Base-by-base conservation (phyloP, 1,140 invertebrate species). In the Phymastichus coffea region DNA sequence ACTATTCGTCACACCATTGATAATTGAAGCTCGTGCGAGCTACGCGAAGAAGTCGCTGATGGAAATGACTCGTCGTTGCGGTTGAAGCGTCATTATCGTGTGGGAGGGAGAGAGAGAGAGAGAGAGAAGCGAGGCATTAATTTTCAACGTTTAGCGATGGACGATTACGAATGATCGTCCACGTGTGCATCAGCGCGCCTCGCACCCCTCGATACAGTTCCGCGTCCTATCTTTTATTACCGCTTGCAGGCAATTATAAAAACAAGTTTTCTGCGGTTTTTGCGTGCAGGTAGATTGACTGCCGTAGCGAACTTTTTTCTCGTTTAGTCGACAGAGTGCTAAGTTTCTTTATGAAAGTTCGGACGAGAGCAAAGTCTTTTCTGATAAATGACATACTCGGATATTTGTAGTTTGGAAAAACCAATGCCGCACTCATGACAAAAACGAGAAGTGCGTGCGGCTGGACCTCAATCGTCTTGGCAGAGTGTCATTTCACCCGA, bases 51-150 rank as follows among this genome's bases (percentile, higher is more conserved):
- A 35, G 47, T 26, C 47, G 41, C 41, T 6, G 20, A 20, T 19
- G 23, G 25, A 55, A 38, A 14, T 17, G 20, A 26, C 49, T 54
- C 59, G 59, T 56, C 46, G 59, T 38, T 37, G 22, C 3, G 25
- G n/a, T 38, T n/a, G n/a, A n/a, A n/a, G 15, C 33, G 63, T 70
- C 68, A 71, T 70, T 71, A 71, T 63, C 62, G 65, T 66, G 66
- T 71, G 66, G 66, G 65, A 71, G 63, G 43, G n/a, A n/a, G n/a
- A n/a, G n/a, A n/a, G n/a, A n/a, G n/a, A n/a, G n/a, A n/a, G n/a
- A n/a, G n/a, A n/a, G n/a, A n/a, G n/a, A 48, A 38, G 25, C 25
- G 59, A 62, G 48, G 47, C 61, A 53, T 51, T 40, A 47, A 47
- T 37, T 22, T 37, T 23, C 33, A 57, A 60, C 46, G 30, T 28